phyloP scores from a whole-genome alignment of 2,113 vertebrate genomes.

The Chamaea fasciata region DNA sequence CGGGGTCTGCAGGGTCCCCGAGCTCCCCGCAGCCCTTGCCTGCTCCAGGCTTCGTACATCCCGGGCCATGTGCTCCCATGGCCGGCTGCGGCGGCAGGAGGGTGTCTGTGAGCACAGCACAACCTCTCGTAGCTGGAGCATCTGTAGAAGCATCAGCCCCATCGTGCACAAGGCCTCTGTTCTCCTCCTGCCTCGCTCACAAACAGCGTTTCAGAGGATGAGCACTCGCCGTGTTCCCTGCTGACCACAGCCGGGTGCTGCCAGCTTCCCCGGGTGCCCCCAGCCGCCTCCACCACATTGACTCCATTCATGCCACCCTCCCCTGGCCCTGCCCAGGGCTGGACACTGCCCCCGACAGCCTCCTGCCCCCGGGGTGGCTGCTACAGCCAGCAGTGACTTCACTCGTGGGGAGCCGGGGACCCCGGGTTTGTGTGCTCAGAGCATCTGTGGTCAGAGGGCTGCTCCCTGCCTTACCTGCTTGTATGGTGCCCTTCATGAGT shows the following conservation, averaged over 20 bases:
- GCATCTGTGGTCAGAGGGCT: not conserved
- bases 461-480: not conserved
- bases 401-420: not conserved
- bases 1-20: not conserved
- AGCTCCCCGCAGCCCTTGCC: not conserved
- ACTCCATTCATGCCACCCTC: not conserved
- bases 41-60: not conserved
- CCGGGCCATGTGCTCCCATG: accelerated
- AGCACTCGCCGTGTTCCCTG: not conserved
- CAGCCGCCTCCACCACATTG: not conserved
- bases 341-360: not conserved
- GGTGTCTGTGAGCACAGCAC: not conserved
- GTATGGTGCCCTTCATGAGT: not conserved
- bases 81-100: not conserved
- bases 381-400: not conserved
- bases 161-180: not conserved
- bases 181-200: not conserved
- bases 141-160: not conserved
- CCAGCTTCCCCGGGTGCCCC: not conserved
- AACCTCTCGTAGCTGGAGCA: not conserved
- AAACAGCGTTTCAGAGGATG: not conserved
- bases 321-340: not conserved
- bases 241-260: not conserved
- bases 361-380: not conserved
- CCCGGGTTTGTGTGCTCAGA: not conserved